Conservation (phyloP, 30 jellyfish, hydroid and myxozoan genomes). For the Cassiopea andromeda region DNA sequence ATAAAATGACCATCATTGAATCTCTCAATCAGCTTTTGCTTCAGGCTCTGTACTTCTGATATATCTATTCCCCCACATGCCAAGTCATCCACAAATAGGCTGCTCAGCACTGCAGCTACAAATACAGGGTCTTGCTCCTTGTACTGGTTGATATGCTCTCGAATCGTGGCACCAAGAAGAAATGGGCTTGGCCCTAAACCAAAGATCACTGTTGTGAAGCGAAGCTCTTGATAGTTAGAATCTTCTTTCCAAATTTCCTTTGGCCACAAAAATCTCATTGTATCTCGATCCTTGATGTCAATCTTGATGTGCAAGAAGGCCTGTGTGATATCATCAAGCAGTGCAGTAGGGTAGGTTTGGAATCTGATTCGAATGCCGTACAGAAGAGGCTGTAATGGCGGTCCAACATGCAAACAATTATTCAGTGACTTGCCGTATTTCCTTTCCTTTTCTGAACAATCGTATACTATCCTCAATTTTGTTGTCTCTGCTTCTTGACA, state of each 20-base stretch:
- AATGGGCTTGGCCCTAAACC: slow-evolving; percentile 64
- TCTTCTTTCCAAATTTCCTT: slow-evolving; percentile 17
- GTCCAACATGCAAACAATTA: slow-evolving; percentile 40
- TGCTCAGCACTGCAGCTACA: slow-evolving; percentile 16
- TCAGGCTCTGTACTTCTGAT: slow-evolving; percentile 37
- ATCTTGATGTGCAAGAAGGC: slow-evolving; percentile 45
- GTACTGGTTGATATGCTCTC: slow-evolving; percentile 39
- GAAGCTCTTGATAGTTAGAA: slow-evolving; percentile 18
- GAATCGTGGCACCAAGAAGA: slow-evolving; percentile 62
- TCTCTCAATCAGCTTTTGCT: slow-evolving; percentile 32
- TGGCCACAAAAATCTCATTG: slow-evolving; percentile 58
- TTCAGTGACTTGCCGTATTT: slow-evolving; percentile 54
- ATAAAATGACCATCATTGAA: slow-evolving; percentile 37
- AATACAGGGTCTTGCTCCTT: slow-evolving; percentile 50
- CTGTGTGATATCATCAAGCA: slow-evolving; percentile 12
- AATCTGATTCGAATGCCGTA: slow-evolving; percentile 14
- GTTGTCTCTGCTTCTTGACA: neutral
- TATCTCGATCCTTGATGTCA: slow-evolving; percentile 59
- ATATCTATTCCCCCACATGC: slow-evolving; percentile 37
- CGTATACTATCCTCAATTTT: slow-evolving; percentile 43
- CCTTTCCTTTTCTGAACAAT: slow-evolving; percentile 26
- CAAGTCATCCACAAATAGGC: slow-evolving; percentile 60
- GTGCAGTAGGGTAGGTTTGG: neutral
- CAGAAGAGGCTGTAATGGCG: slow-evolving; percentile 49
- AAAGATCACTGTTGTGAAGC: slow-evolving; percentile 43